These are phyloP conservation scores for Drepanosiphum platanoidis DNA, from an alignment of 2,888 invertebrate species.

Conservation along the genomic window DNA sequence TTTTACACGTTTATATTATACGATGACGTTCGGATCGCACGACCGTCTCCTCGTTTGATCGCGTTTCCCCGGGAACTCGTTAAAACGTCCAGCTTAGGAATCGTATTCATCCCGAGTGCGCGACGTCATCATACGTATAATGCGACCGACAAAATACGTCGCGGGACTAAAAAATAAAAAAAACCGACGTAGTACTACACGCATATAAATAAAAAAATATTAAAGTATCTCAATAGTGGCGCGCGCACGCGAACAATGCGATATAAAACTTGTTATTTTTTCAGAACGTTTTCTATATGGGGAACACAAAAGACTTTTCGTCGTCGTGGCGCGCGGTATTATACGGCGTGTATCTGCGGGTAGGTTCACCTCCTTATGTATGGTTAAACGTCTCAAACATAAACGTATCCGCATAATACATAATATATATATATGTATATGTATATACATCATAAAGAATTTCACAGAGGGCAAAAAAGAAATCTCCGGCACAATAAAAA, in stretches of 20 bases:
- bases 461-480: constrained; percentile 37
- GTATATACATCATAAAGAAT: constrained; percentile 28
- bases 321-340: no score
- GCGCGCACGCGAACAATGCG: neutral
- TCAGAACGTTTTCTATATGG: neutral
- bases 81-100: neutral
- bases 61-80: neutral
- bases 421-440: constrained; percentile 22
- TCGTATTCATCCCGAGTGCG: neutral
- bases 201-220: neutral
- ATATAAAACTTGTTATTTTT: constrained; percentile 41
- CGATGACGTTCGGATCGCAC: no score
- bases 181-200: no score
- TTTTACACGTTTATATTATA: no score
- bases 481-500: constrained; percentile 54
- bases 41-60: no score
- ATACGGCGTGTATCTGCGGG: constrained; percentile 31
- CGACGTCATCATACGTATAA: no score
- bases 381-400: constrained; percentile 58
- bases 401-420: no score
- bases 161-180: constrained; percentile 26
- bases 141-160: neutral
- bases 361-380: constrained; percentile 43
- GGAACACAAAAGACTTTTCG: constrained; percentile 47
- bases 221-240: neutral